These are phyloP conservation scores for Pectinophora gossypiella DNA, from an alignment of 1,140 invertebrate species.

Conservation along the genomic window DNA sequence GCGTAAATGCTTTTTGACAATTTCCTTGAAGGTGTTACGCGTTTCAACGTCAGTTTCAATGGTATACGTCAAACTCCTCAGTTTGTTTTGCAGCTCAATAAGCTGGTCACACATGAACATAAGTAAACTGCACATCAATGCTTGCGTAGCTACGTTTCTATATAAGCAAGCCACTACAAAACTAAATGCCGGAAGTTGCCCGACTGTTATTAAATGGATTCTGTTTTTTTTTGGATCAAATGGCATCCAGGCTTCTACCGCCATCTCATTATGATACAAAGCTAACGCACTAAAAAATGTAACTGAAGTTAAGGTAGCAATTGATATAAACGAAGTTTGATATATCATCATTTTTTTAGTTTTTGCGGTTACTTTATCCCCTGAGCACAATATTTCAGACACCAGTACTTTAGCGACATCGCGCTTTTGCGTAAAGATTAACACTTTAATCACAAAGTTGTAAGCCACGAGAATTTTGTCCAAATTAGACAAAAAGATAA, in stretches of 20 bases:
- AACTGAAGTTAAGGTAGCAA: constrained; percentile 23
- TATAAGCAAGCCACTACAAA: constrained; percentile 37
- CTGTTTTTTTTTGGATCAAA: constrained; percentile 42
- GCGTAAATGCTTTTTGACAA: constrained; percentile 51
- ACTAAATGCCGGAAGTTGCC: constrained; percentile 34
- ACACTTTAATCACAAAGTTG: constrained; percentile 45
- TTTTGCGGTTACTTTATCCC: constrained; percentile 34
- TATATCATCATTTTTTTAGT: constrained; percentile 37
- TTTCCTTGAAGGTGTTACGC: constrained; percentile 37
- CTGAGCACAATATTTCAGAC: constrained; percentile 40
- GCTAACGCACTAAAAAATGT: constrained; percentile 33
- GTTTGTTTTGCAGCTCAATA: constrained; percentile 35
- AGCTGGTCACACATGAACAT: constrained; percentile 64
- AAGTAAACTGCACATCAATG: constrained; percentile 47
- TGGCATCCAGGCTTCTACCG: constrained; percentile 53
- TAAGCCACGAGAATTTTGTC: constrained; percentile 47
- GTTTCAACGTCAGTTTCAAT: constrained; percentile 23
- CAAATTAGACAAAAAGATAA: constrained; percentile 36
- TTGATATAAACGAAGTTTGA: constrained; percentile 32
- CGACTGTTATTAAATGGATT: constrained; percentile 32
- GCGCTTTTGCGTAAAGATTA: constrained; percentile 39
- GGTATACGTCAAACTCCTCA: constrained; percentile 34
- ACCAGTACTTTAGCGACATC: constrained; percentile 34
- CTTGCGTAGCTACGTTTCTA: constrained; percentile 50
- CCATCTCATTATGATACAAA: constrained; percentile 40